Base-by-base conservation (phyloP, 1,140 invertebrate species). In the Zaprionus vittiger region DNA sequence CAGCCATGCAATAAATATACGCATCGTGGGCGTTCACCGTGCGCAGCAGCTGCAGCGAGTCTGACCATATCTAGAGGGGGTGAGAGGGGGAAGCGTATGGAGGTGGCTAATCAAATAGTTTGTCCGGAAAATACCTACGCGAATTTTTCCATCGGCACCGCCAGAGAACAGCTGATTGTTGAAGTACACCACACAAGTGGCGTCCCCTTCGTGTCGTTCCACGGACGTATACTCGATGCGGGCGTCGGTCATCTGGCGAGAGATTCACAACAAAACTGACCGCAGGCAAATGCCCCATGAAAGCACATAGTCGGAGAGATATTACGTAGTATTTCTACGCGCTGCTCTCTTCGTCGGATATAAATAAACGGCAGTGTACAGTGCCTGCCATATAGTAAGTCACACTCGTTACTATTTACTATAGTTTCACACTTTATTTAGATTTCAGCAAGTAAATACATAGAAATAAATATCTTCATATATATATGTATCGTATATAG, bases 61-160 rank as follows among this genome's bases (percentile, higher is more conserved):
- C 69, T 31, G 84, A 90, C 84, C 84, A 87, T 12, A 87, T 74
- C 84, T 87, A 20, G 59, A 57, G 24, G 14, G 31, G 17, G 34
- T 17, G 24, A 11, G 20, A 4, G 4, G 9, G 7, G 44, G 17
- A 49, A 14, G 20, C 12, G 7, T 31, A 11, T 31, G 47, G 20
- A n/a, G 5, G 11, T 24, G n/a, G 37, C 5, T 56, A 41, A 47
- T 28, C 54, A 56, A 47, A 26, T 56, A 20, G 47, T 26, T 56
- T 56, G 26, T 65, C 37, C 15, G 38, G 22, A 49, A 44, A 31
- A 64, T 86, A 91, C 84, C 80, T 61, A 93, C 92, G 73, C 91
- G 82, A 57, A 93, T 92, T 82, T 91, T 92, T n/a, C 92, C 92
- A 81, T 93, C 92, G 6, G 92, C 92, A n/a, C 92, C 91, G 37